A percentile compares a stretch with the other conserved stretches of the same genome.
Conservation (phyloP, 2,113 vertebrate genomes). For the Pachyramphus minor region DNA sequence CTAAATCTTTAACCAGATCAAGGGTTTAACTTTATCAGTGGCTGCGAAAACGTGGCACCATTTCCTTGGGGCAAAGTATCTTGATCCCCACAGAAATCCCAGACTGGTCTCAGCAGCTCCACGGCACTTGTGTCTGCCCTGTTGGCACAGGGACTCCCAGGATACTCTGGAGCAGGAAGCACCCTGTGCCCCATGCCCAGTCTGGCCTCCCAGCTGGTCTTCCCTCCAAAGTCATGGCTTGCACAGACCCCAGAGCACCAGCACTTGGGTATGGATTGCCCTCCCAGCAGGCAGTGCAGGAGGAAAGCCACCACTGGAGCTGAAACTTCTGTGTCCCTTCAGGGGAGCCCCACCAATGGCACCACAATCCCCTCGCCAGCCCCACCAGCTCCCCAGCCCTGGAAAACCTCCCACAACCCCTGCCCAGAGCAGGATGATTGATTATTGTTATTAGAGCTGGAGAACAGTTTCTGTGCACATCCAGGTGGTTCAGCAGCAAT, state of each 20-base stretch:
- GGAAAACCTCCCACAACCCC: background rate
- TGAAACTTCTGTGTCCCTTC: background rate
- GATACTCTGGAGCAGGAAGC: background rate
- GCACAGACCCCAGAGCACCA: background rate
- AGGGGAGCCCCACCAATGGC: rapidly evolving
- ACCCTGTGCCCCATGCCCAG: rapidly evolving
- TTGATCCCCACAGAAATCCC: background rate
- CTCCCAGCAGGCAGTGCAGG: rapidly evolving
- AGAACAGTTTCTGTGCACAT: background rate
- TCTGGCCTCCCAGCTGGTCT: background rate
- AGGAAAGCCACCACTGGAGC: rapidly evolving
- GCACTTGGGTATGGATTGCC: background rate
- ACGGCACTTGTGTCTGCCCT: rapidly evolving
- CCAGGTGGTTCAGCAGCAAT: background rate
- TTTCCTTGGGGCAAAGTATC: constrained; percentile 51
- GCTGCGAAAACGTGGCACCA: constrained; percentile 46
- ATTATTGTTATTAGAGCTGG: background rate
- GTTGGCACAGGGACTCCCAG: rapidly evolving
- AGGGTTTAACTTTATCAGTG: constrained; percentile 68
- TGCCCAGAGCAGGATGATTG: background rate
- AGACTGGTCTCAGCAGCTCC: background rate
- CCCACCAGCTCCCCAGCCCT: background rate
- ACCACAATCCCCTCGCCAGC: background rate
- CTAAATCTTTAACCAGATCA: constrained; percentile 55
- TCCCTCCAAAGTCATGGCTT: background rate